Evolutionary conservation across 2,888 invertebrate genomes (phyloP), one percentile per base, ranked within the genome.

Genomic region (Coecobrya sp.): DNA sequence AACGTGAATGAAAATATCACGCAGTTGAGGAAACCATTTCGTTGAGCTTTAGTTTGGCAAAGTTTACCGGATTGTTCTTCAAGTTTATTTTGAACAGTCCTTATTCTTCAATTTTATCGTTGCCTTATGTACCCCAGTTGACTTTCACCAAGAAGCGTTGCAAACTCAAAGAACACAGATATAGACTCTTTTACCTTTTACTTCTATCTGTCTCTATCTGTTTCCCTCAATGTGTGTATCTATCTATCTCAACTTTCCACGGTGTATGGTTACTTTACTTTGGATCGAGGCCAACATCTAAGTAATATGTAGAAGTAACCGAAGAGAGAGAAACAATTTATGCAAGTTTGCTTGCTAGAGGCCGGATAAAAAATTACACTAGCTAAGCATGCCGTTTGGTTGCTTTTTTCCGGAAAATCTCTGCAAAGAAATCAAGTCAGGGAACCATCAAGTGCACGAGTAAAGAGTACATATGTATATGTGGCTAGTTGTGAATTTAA

Each of bases 281-380:
- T 79, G 79, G 79, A 79, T 52, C 52, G 16, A 27, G 79, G 79
- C 79, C 79, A 79, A 79, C 52, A 55, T 76, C 49, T 10, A 76
- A 45, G 16, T 55, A 55, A n/a, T n/a, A 27, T 55, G 19, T 42
- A 30, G n/a, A 25, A 30, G 52, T 42, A 19, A n/a, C 36, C 79
- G 45, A n/a, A n/a, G 45, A 22, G 19, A 13, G 22, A 19, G 42
- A 59, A 65, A 65, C 42, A 49, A 30, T 36, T 84, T 84, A 62
- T 62, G 84, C 82, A 36, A 62, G 82, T 82, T 82, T 62, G 19
- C 82, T 59, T 62, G 82, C 82, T 62, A 62, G 82, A 82, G 62
- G 82, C 30, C 7, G 68, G 30, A 70, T 16, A 70, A 70, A 11
- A 27, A 25, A 27, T n/a, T 16, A 65, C 25, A 65, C 25, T 55